Base-by-base conservation (phyloP, 64 coral and sea anemone genomes). In the Anthopleura sola region DNA sequence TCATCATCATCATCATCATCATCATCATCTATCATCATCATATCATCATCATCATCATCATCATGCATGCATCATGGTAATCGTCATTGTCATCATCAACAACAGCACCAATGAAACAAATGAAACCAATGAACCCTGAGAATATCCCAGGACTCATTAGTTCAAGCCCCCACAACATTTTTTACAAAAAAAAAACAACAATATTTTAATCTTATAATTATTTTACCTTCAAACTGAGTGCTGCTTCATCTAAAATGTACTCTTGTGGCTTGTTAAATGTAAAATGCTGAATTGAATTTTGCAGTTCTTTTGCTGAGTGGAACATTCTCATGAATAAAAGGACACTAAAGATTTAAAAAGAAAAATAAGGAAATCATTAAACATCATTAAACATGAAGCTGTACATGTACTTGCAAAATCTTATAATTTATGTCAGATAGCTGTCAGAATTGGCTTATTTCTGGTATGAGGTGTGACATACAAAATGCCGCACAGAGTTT, bases 271-370 rank as follows among this genome's bases (percentile, higher is more conserved):
- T 29, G 31, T 13, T 71, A 32, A 34, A 71, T 34, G 66, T 83
- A 83, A 60, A 83, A 83, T 17, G 82, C 82, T 1, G 82, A 83
- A 14, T 83, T 83, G 26, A 83, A 83, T 49, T 31, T 83, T 19
- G 48, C 47, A 3, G 10, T 60, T 38, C 55, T 83, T 83, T 55
- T 83, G 39, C 51, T 83, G 36, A 49, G 32, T 20, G 82, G 82
- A 18, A 83, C 82, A 83, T 83, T 83, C 50, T 83, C 82, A 58
- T 83, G 82, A 37, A 58, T 56, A 37, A 47, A 83, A 33, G 82
- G 82, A 83, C 82, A 83, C 82, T 83, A n/a, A 20, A 54, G 7
- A 60, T 83, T 54, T 1, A 60, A 83, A 83, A 2, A 55, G 28
- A 56, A 56, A 55, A 28, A 83, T 33, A 83, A 18, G 12, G 6